Evolutionary conservation across 2,888 invertebrate species (phyloP).

Genomic region (Pheosia tremula): DNA sequence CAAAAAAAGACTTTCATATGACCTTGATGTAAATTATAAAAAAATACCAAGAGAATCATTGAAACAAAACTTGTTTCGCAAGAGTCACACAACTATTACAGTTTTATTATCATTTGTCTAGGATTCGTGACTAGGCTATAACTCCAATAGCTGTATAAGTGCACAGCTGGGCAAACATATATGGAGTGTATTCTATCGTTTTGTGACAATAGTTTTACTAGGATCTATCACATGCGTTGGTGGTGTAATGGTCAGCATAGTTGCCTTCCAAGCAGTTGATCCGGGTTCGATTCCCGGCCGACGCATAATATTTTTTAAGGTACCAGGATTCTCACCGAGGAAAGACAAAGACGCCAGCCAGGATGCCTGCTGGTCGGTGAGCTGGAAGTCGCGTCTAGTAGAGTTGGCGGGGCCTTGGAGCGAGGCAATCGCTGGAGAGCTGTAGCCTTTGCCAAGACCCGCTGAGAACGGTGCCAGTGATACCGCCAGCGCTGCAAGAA

Average conservation of each 20-base stretch:
- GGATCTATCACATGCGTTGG: conserved; percentile 61
- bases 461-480: conserved; percentile 90
- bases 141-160: not conserved
- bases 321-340: conserved; percentile 72
- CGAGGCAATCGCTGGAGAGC: conserved; percentile 89
- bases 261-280: conserved; percentile 85
- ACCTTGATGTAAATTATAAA: too few relatives aligned
- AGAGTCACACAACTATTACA: too few relatives aligned
- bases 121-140: too few relatives aligned
- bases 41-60: too few relatives aligned
- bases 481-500: conserved; percentile 88
- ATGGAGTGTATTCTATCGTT: not conserved
- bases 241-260: conserved; percentile 85
- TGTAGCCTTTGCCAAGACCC: conserved; percentile 90
- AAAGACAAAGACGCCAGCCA: conserved; percentile 91
- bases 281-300: conserved; percentile 84
- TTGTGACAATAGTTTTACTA: not conserved
- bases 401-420: conserved; percentile 84
- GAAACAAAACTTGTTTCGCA: too few relatives aligned
- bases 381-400: conserved; percentile 82
- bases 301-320: conserved; percentile 52
- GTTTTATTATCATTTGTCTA: too few relatives aligned
- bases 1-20: too few relatives aligned
- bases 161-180: not conserved
- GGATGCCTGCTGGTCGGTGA: conserved; percentile 88